These are phyloP conservation scores for Echinarachnius parma DNA, from an alignment of 53 echinoderm and acorn worm species.

Conservation along the genomic window DNA sequence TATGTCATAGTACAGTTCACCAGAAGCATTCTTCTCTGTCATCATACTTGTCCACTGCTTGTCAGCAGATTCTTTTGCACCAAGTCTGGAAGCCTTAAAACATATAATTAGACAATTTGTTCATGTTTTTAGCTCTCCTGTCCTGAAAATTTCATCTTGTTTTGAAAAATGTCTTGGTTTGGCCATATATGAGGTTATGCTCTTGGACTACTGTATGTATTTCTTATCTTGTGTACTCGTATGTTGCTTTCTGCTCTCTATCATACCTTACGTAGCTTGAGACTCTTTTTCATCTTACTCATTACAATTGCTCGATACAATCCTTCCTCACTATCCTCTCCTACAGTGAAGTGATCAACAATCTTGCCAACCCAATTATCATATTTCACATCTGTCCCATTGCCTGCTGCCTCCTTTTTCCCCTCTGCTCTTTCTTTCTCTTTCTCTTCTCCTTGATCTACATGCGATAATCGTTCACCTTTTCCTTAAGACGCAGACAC, in stretches of 20 bases:
- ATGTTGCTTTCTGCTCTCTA: slow-evolving; percentile 7
- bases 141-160: too few relatives aligned
- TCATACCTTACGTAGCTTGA: slow-evolving; percentile 12
- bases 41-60: slow-evolving; percentile 17
- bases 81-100: slow-evolving; percentile 19
- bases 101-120: too few relatives aligned
- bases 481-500: slow-evolving; percentile 14
- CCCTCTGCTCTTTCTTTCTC: not conserved
- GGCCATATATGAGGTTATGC: too few relatives aligned
- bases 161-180: too few relatives aligned
- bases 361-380: slow-evolving; percentile 39
- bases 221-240: slow-evolving; percentile 37
- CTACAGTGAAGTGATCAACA: slow-evolving; percentile 17
- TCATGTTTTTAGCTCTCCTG: too few relatives aligned
- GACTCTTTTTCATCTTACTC: slow-evolving; percentile 15
- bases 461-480: not conserved
- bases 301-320: slow-evolving; percentile 11
- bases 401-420: too few relatives aligned
- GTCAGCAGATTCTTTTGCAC: not conserved
- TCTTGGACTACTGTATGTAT: too few relatives aligned
- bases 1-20: slow-evolving; percentile 13
- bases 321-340: slow-evolving; percentile 13
- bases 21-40: not conserved
- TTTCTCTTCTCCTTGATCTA: slow-evolving; percentile 10
- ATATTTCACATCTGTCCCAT: slow-evolving; percentile 38